Base-by-base conservation (phyloP, 2,113 vertebrate genomes). In the Bos taurus region DNA sequence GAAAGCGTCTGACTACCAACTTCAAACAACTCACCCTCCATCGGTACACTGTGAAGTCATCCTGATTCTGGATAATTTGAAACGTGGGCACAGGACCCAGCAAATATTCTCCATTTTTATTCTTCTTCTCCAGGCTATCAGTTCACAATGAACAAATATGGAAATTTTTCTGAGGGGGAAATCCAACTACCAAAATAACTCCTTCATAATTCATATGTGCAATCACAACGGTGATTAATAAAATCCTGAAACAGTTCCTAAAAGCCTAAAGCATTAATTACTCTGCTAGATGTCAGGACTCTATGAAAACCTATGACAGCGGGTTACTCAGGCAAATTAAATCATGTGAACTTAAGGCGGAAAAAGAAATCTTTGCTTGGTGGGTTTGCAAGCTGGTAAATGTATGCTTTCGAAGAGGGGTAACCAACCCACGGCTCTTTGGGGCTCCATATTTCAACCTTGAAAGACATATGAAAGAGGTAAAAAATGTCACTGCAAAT, bases 261-360 rank as follows among this genome's bases (percentile, higher is more conserved):
- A 97, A 98, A 97, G 95, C 96, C 97, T 94, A 97, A 97, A 98
- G 97, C 97, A 90, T 91, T 97, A 83, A 98, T 98, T 97, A 96
- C 95, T 91, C 96, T 19, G 62, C 91, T 87, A 97, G 95, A 96
- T 96, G 94, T 93, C 97, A 90, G 80, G 91, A 60, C 93, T 87
- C 84, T 6, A 33, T 33, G 88, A 90, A 97, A 97, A 97, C 98
- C 97, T 87, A 52, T 28, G 97, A 95, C 97, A 90, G 87, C 94
- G 94, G 97, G 96, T 97, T 92, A 97, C 87, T 89, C 46, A 10
- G 91, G 95, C 93, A 96, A 97, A 98, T 97, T 94, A 97, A 98
- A 96, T 95, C 94, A 91, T 33, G 48, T 93, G 93, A 96, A 92
- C 91, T 93, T 92, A 50, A 21, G 36, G 87, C 7, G 6, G 54